Base-by-base conservation (phyloP, 2,888 invertebrate genomes). In the Ophion slaviceki region DNA sequence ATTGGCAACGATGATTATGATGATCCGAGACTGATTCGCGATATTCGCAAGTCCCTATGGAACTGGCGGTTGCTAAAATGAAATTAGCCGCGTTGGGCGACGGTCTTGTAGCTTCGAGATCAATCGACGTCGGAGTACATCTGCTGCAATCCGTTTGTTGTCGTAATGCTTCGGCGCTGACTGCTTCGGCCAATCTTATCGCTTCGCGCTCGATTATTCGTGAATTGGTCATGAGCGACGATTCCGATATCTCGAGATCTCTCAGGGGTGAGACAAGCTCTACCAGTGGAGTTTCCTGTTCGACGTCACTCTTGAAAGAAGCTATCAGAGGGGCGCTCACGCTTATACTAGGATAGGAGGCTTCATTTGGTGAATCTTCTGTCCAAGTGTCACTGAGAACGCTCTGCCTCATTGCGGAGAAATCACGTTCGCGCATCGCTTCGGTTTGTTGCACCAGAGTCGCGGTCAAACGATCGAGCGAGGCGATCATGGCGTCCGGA, bases 321-420 rank as follows among this genome's bases (percentile, higher is more conserved):
- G 96, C 95, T 2, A 96, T 95, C 90, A 96, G 94, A 0, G 97
- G 97, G 0, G 96, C 96, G 57, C 97, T 96, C 53, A 97, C 96
- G 88, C 97, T 97, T 79, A 97, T 96, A 74, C 97, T 97, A 0
- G 97, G 97, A 92, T 97, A 97, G 0, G 97, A 97, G 53, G 97
- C 95, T 92, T 97, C 97, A 92, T 97, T 97, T 0, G 97, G 97
- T 0, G 96, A 96, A 92, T 97, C 96, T 80, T 97, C 97, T 90
- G 97, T 97, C 97, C 97, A 97, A 0, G 97, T 97, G 91, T 97
- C 97, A 24, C 95, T 95, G 0, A 92, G 87, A 36, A 91, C 89
- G 90, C 95, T 93, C 87, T 94, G 91, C 70, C 94, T 94, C 94
- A 94, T 93, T 14, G 92, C 85, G 14, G 87, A 88, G 0, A 91